Base-by-base conservation (phyloP, 2,888 invertebrate genomes). In the Morpho achilles region DNA sequence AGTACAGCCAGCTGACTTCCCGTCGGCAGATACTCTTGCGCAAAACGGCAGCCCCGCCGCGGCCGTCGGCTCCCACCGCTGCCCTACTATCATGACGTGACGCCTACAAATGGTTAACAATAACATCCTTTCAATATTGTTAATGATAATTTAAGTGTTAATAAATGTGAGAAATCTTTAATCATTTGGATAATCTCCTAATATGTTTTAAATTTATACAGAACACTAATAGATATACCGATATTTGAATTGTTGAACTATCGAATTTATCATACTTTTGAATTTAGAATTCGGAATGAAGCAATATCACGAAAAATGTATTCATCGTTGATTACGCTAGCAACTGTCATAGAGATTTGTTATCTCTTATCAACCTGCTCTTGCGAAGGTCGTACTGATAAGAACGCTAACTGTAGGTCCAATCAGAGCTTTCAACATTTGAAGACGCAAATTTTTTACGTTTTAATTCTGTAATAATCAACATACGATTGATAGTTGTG, bases 311-410 rank as follows among this genome's bases (percentile, higher is more conserved):
- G 22, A 48, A 55, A 49, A 48, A 43, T 16, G 48, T 55, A 45
- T 57, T 47, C 39, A 22, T 41, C 22, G 50, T 50, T 50, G 59
- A 54, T 62, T 54, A 56, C 40, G 53, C 43, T 63, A 70, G 69
- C 54, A 58, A 56, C 61, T 41, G 50, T 46, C 59, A 62, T 65
- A 66, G 66, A 77, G 75, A 72, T 42, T 69, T 74, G 81, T 84
- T 89, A 88, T 89, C 87, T 85, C 77, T 87, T 90, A 88, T 88
- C 89, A 87, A 86, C 82, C 80, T 85, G 82, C 83, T 87, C 86
- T 82, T 79, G 82, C 73, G 84, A 89, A 88, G 89, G 90, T 85
- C 87, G 78, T 65, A 53, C 72, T 80, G 88, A 89, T 89, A 84
- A 70, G 71, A 67, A 58, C 69, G 66, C 70, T 72, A 67, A 64